Evolutionary conservation across 2,888 invertebrate genomes (phyloP), one percentile per base, ranked within the genome.

Genomic region (Microplitis manilae): DNA sequence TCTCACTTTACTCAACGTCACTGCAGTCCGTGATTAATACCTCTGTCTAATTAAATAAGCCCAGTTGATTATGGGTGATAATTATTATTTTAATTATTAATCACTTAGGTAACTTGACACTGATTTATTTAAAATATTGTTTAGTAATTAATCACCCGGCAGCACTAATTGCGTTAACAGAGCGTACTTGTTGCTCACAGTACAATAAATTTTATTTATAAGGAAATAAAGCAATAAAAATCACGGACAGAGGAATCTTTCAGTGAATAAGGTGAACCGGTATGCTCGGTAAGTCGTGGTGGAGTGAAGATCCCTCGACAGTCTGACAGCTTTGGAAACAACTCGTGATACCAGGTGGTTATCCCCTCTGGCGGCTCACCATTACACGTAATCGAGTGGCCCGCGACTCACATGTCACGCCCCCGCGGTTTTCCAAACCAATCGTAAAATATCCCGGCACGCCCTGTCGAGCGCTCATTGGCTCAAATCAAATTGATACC

Each of bases 401-500:
- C 80, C 77, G 79, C 78, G 78, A 73, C 73, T 76, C 59, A 62
- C 73, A 69, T 67, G 64, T 20, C 79, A 76, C 81, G 81, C 80
- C 82, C 77, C 70, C 65, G 2, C n/a, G 17, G 64, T 64, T 40
- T 70, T 39, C 1, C 67, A 60, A 62, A 68, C 82, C 82, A 82
- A 82, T 81, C 77, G 59, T 15, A 50, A 68, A 70, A 69, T 60
- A n/a, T 39, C 73, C 8, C 41, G 62, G 62, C 69, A 82, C 87
- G 84, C 85, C 86, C 73, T 79, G 79, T 59, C 2, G 5, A 5
- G n/a, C 72, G 68, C 76, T 76, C 79, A 87, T 87, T 87, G 87
- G 87, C 81, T 72, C 60, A 41, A 76, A 50, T 76, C 87, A 88
- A 89, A 89, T 89, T 89, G 89, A 88, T 89, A 89, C 88, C 87